A percentile compares a stretch with the other conserved stretches of the same genome.
Evolutionary conservation across 1,140 invertebrate species (phyloP).

Genomic region (Drosophila eugracilis): DNA sequence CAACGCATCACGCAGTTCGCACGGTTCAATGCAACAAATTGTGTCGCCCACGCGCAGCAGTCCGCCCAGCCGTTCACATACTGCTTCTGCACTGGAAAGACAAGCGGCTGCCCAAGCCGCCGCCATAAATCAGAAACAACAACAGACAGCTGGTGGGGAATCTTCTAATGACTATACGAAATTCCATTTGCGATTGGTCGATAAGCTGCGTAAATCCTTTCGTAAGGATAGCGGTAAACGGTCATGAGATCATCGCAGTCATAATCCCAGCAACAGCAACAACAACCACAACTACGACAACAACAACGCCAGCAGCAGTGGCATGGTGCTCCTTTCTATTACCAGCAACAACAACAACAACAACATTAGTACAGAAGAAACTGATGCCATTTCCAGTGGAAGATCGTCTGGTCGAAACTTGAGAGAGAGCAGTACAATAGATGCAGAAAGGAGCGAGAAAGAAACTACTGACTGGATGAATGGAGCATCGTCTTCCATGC

Average conservation of each 20-base stretch:
- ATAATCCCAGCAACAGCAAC: conserved; percentile 22
- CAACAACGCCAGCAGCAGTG: conserved; percentile 24
- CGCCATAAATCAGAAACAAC: conserved; percentile 87
- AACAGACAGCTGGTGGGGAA: conserved; percentile 82
- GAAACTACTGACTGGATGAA: neutral
- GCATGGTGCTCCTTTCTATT: conserved; percentile 9
- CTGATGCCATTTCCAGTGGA: neutral
- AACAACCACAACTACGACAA: conserved; percentile 39
- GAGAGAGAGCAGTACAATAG: neutral
- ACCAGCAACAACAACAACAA: conserved; percentile 35
- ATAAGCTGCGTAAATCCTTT: conserved; percentile 92
- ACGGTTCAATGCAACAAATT: conserved; percentile 87
- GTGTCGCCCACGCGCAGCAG: conserved; percentile 87
- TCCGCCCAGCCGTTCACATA: conserved; percentile 65
- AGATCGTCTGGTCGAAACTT: conserved; percentile 1
- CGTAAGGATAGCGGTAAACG: conserved; percentile 87
- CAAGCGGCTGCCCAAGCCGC: conserved; percentile 86
- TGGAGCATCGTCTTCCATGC: neutral
- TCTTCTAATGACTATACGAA: conserved; percentile 89
- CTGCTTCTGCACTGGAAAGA: conserved; percentile 65
- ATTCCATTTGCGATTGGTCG: conserved; percentile 93
- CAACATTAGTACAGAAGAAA: conserved; percentile 3
- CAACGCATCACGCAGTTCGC: conserved; percentile 87
- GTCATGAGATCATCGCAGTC: conserved; percentile 70
- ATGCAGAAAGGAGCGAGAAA: neutral